Conservation (phyloP, 2,888 invertebrate genomes). For the Polylopha cassiicola region DNA sequence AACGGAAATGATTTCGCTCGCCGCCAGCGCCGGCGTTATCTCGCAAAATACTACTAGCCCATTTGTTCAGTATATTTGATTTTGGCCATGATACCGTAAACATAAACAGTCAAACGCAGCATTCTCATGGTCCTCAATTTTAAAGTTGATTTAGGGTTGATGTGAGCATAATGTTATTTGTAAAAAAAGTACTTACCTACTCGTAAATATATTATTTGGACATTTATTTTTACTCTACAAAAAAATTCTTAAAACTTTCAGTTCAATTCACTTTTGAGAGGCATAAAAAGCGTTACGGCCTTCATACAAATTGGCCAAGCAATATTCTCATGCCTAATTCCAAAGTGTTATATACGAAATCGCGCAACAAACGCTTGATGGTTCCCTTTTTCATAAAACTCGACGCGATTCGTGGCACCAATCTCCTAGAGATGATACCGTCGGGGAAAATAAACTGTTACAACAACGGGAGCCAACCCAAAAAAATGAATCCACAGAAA, state of each 20-base stretch:
- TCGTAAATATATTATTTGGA: too few relatives aligned
- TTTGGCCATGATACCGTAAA: conserved; percentile 44
- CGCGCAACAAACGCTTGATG: conserved; percentile 26
- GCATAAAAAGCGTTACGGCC: conserved; percentile 10
- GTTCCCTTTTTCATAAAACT: conserved; percentile 39
- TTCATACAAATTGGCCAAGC: conserved; percentile 11
- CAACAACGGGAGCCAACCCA: conserved; percentile 59
- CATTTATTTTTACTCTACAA: too few relatives aligned
- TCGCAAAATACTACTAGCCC: conserved; percentile 49
- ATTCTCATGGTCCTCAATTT: too few relatives aligned
- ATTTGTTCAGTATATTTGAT: conserved; percentile 61
- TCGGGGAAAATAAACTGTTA: conserved; percentile 69
- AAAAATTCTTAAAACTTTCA: too few relatives aligned
- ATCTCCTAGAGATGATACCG: conserved; percentile 69
- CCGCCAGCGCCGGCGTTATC: conserved; percentile 57
- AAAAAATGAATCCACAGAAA: conserved; percentile 69
- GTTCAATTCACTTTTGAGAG: conserved; percentile 7
- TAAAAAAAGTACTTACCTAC: too few relatives aligned
- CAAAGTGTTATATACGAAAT: conserved; percentile 8
- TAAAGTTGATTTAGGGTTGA: too few relatives aligned
- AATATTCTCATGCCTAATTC: conserved; percentile 20
- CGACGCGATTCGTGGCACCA: conserved; percentile 62
- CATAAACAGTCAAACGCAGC: too few relatives aligned
- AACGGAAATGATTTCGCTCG: conserved; percentile 70
- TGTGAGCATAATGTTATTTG: too few relatives aligned